Base-by-base conservation (phyloP, 1,140 invertebrate species). In the Himalopsyche phryganea region DNA sequence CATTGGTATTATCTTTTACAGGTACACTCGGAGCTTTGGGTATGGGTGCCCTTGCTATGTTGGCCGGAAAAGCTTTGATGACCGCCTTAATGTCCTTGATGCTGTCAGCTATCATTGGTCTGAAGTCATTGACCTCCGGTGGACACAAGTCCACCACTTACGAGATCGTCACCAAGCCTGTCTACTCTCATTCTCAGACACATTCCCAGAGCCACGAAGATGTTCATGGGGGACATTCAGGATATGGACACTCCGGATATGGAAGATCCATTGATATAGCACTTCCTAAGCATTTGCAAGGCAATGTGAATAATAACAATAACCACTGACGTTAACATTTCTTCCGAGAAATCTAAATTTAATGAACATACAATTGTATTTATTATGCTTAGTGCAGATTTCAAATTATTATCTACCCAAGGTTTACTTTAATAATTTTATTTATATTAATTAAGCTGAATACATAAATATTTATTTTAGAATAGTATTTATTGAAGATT, bases 51-150 rank as follows among this genome's bases (percentile, higher is more conserved):
- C 69, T 92, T 1, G 89, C 89, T 0, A 73, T 88, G 36, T 72
- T 91, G 2, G 88, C 89, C 2, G 89, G 89, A n/a, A 92, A 92
- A 72, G 90, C 90, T 1, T 68, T 92, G 7, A 90, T 91, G 86
- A 89, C 88, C 0, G 88, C 86, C 10, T 65, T 92, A 20, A 86
- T 91, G 81, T 87, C 90, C 0, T 72, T 91, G 1, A 83, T 91
- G 69, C 72, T 91, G 0, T 88, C 89, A 0, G 87, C 85, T 1
- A 84, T 92, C 23, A 81, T 90, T 18, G 88, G 88, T 0, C 70
- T 92, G 3, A 91, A 90, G 62, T 84, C 85, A 0, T 66, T 89
- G n/a, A 78, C 85, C 0, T 67, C 80, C 5, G 83, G 85, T 13
- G 80, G 81, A 9, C 81, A 83, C 15, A 86, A 87, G 62, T 87